phyloP scores from a whole-genome alignment of 1,140 invertebrate species.

The Bemisia tabaci region DNA sequence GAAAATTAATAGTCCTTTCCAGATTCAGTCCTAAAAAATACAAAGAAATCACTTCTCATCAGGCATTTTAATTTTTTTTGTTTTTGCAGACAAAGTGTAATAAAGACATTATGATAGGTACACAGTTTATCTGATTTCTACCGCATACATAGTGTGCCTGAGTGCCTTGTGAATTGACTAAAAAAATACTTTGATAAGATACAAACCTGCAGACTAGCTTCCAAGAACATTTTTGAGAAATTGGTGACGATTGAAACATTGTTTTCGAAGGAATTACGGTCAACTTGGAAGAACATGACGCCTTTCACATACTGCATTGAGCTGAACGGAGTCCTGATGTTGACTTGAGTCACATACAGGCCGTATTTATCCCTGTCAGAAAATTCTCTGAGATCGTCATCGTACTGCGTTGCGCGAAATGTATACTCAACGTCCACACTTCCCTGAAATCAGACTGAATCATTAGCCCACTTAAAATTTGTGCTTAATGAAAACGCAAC shows the following conservation, averaged over 20 bases:
- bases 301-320: slow-evolving; percentile 11
- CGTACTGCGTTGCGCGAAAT: not conserved
- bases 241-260: slow-evolving; percentile 12
- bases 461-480: too few relatives aligned
- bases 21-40: too few relatives aligned
- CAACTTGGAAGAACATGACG: not conserved
- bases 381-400: not conserved
- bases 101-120: too few relatives aligned
- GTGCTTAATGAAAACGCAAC: too few relatives aligned
- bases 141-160: too few relatives aligned
- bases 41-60: too few relatives aligned
- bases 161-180: too few relatives aligned
- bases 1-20: too few relatives aligned
- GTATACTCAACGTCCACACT: slow-evolving; percentile 1
- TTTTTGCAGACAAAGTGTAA: too few relatives aligned
- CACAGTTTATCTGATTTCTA: too few relatives aligned
- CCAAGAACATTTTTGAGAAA: slow-evolving; percentile 4
- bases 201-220: slow-evolving; percentile 8
- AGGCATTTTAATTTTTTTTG: too few relatives aligned
- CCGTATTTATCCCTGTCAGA: not conserved
- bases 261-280: slow-evolving; percentile 11
- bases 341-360: slow-evolving; percentile 6
- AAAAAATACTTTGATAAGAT: slow-evolving; percentile 7
- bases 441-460: too few relatives aligned
- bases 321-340: slow-evolving; percentile 12